A percentile compares a stretch with the other conserved stretches of the same genome.
phyloP scores from a whole-genome alignment of 2,113 vertebrate genomes.

The Felis catus region F.catus_Fca126_mat1.0 CM031423.1:747501-748000 shows the following conservation, averaged over 20 bases:
- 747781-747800: accelerated
- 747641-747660: background rate
- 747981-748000: background rate
- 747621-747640: background rate
- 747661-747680: background rate
- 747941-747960: background rate
- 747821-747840: no score
- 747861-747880: no score
- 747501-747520: background rate
- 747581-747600: background rate
- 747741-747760: background rate
- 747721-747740: background rate
- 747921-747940: background rate
- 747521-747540: background rate
- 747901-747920: background rate
- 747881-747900: background rate
- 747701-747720: background rate
- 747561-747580: accelerated
- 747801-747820: background rate
- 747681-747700: background rate
- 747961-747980: background rate
- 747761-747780: background rate
- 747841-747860: background rate
- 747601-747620: background rate
- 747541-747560: accelerated